Evolutionary conservation across 2,113 vertebrate genomes (phyloP).

Genomic region (Enhydra lutris): DNA sequence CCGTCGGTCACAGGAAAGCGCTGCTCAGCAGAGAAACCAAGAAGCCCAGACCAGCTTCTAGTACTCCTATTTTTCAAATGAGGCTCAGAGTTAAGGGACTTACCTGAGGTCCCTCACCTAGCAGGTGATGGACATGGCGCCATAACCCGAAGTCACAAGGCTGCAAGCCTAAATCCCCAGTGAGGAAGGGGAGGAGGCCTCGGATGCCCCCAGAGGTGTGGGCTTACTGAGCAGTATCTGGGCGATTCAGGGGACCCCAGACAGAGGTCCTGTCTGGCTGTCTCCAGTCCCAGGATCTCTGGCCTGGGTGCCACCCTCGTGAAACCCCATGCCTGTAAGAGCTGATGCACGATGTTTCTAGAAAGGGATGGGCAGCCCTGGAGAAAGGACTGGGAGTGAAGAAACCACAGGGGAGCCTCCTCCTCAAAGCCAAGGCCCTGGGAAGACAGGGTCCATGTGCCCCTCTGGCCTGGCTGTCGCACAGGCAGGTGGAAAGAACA

Average conservation of each 20-base stretch:
- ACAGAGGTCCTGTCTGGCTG: not conserved
- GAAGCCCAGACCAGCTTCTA: not conserved
- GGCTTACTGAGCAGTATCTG: not conserved
- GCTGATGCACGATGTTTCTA: not conserved
- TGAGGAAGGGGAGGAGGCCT: not conserved
- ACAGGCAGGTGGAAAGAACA: not conserved
- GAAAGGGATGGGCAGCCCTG: not conserved
- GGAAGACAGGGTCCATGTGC: not conserved
- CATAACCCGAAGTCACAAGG: not conserved
- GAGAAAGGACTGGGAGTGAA: not conserved
- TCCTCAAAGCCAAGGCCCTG: not conserved
- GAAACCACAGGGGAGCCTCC: not conserved
- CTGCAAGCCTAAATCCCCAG: not conserved
- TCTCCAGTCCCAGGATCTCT: not conserved
- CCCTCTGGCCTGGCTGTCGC: not conserved
- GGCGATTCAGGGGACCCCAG: not conserved
- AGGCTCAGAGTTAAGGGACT: not conserved
- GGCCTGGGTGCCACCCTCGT: not conserved
- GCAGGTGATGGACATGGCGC: not conserved
- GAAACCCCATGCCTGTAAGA: not conserved
- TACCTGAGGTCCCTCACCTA: not conserved
- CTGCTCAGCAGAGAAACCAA: not conserved
- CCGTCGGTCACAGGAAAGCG: not conserved
- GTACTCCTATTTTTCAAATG: not conserved
- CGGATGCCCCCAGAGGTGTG: not conserved